A percentile compares a stretch with the other conserved stretches of the same genome.
phyloP scores from a whole-genome alignment of 2,888 invertebrate species.

The Copidosoma aretas region DNA sequence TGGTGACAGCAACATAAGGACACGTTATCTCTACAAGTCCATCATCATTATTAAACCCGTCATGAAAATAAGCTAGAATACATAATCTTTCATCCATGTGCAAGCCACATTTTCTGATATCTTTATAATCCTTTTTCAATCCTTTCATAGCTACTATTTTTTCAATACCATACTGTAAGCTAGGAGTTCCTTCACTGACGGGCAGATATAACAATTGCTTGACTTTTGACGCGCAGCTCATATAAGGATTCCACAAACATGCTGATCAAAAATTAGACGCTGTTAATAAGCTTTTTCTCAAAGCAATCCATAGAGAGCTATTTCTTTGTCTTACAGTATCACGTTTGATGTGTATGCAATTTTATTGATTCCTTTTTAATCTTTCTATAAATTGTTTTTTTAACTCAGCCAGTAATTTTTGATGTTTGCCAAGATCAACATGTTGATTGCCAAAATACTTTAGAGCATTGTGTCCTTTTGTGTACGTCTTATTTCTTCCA shows the following conservation, averaged over 20 bases:
- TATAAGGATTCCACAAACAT: conserved; percentile 24
- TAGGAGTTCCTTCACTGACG: not conserved
- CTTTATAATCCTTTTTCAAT: conserved; percentile 5
- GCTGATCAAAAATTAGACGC: conserved; percentile 41
- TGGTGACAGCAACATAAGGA: conserved; percentile 4
- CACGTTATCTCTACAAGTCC: conserved; percentile 42
- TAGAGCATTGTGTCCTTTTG: not conserved
- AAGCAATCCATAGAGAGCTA: conserved; percentile 30
- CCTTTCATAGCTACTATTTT: conserved; percentile 32
- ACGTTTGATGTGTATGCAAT: conserved; percentile 21
- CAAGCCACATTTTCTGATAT: conserved; percentile 32
- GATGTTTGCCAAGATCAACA: conserved; percentile 33
- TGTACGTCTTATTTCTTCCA: not conserved
- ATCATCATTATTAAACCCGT: conserved; percentile 40
- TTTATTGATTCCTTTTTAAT: not conserved
- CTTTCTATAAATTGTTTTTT: not conserved
- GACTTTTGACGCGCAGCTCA: conserved; percentile 39
- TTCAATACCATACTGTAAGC: conserved; percentile 33
- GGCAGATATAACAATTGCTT: conserved; percentile 32
- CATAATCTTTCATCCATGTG: conserved; percentile 34
- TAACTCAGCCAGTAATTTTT: conserved; percentile 17
- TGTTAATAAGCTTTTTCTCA: conserved; percentile 37
- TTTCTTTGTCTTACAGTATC: conserved; percentile 35
- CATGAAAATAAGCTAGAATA: conserved; percentile 38
- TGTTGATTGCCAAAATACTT: conserved; percentile 3